A percentile compares a stretch with the other conserved stretches of the same genome.
Evolutionary conservation across 2,113 vertebrate genomes (phyloP).

Genomic region (Coryphaenoides rupestris): DNA sequence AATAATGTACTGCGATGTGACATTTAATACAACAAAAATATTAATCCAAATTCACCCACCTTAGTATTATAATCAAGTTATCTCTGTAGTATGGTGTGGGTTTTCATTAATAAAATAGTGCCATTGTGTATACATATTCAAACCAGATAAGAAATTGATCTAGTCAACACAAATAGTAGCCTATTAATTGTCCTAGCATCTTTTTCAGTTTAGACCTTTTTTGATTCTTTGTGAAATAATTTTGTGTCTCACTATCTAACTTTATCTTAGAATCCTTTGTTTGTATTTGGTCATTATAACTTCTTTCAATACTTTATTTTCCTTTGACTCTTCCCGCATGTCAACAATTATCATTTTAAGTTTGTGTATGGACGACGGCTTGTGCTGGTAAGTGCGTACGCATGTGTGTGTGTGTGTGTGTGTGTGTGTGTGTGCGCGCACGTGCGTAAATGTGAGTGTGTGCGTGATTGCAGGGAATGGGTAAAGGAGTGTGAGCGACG

Average conservation of each 20-base stretch:
- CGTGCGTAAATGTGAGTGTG: not conserved
- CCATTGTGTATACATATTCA: too few species aligned
- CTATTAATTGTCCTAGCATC: not conserved
- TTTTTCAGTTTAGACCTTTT: not conserved
- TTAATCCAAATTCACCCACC: too few species aligned
- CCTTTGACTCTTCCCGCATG: not conserved
- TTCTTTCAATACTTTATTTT: constrained; percentile 2
- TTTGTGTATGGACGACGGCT: not conserved
- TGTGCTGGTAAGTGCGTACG: not conserved
- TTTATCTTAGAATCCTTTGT: not conserved
- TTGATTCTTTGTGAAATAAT: not conserved
- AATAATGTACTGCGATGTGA: too few species aligned
- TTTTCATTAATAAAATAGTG: too few species aligned
- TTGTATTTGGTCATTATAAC: not conserved
- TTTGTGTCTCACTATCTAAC: not conserved
- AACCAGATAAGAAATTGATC: too few species aligned
- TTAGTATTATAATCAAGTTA: too few species aligned
- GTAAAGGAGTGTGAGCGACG: constrained; percentile 23
- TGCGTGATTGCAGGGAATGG: not conserved
- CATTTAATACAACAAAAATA: too few species aligned
- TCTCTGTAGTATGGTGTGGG: too few species aligned
- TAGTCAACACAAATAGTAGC: not conserved
- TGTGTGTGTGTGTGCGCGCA: constrained; percentile 14
- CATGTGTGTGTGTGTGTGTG: constrained; percentile 3
- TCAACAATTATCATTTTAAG: constrained; percentile 10